Conservation (phyloP, 2,888 invertebrate species). For the Nomada lathburiana region DNA sequence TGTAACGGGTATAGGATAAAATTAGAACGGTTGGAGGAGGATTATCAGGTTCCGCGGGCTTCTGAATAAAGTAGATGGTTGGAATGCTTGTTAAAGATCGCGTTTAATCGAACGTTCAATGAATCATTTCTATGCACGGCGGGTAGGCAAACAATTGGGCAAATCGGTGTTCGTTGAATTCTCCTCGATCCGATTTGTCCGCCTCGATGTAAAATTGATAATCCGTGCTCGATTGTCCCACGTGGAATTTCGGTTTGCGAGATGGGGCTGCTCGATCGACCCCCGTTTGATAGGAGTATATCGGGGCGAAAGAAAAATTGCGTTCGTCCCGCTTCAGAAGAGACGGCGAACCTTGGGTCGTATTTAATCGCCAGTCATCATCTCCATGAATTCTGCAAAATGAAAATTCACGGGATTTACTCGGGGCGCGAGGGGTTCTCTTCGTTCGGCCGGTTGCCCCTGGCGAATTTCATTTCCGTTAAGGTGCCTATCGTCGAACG, state of each 20-base stretch:
- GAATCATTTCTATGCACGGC: conserved; percentile 12
- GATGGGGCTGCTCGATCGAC: conserved; percentile 2
- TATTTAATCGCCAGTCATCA: conserved; percentile 91
- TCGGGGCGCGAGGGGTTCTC: not conserved
- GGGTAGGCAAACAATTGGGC: conserved; percentile 18
- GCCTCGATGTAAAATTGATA: not conserved
- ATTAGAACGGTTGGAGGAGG: not conserved
- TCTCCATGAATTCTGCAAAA: conserved; percentile 90
- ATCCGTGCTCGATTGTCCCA: conserved; percentile 6
- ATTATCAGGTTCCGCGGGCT: not conserved
- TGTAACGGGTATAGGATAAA: not conserved
- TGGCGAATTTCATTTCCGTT: not conserved
- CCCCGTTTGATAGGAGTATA: conserved; percentile 27
- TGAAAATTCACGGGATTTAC: conserved; percentile 18
- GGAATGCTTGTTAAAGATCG: conserved; percentile 8
- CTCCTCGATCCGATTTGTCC: conserved; percentile 16
- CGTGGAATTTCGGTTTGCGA: conserved; percentile 22
- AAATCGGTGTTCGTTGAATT: not conserved
- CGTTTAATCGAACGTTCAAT: conserved; percentile 47
- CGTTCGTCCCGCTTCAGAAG: conserved; percentile 11
- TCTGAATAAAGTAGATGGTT: not conserved
- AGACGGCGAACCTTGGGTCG: not conserved
- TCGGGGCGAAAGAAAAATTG: conserved; percentile 40
- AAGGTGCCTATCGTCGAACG: not conserved
- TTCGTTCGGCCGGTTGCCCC: not conserved